Evolutionary conservation across 2,888 invertebrate genomes (phyloP), one percentile per base, ranked within the genome.

Genomic region (Corbicula japonica): DNA sequence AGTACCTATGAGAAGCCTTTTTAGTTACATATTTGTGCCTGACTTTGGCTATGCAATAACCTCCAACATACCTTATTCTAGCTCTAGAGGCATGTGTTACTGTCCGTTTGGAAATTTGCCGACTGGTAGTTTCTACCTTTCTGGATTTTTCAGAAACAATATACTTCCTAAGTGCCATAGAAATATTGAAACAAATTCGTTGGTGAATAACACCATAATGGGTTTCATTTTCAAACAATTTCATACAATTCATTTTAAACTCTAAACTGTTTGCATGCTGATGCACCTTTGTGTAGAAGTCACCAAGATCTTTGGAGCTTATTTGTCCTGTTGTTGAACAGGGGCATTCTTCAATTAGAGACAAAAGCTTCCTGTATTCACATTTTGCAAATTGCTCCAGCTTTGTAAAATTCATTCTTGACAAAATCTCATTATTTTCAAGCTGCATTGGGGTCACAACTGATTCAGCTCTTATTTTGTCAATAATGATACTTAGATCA

Each of bases 11-110:
- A 23, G 58, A 23, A 30, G 35, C 46, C 26, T 69, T 62, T 60
- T 69, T 76, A 6, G 30, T 68, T 1, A 68, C 30, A 28, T 56
- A 73, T 44, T 76, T 80, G 18, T 62, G 46, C 38, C 66, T 68
- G 15, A 69, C 52, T 70, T 62, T 65, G 26, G 69, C 73, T 28
- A 74, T 58, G 41, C 76, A 80, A 46, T 76, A 76, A 18, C 76
- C 76, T 18, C 76, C 80, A 56, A 76, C 35, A 62, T 80, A 80
- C 35, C 80, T 56, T n/a, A 80, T 56, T 58, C 80, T 54, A 30
- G 80, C 72, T 26, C 72, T 50, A 5, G 80, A 80, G 18, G 76
- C 79, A 21, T 75, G 52, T 30, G 79, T 75, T 1, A 79, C 61
- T 30, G 65, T 58, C 48, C 79, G 63, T 26, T 44, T 21, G 28